Percentiles rank a stretch among this genome's conserved stretches.
These are phyloP conservation scores for Pelodiscus sinensis DNA, from an alignment of 2,113 vertebrate species.

Conservation along the genomic window DNA sequence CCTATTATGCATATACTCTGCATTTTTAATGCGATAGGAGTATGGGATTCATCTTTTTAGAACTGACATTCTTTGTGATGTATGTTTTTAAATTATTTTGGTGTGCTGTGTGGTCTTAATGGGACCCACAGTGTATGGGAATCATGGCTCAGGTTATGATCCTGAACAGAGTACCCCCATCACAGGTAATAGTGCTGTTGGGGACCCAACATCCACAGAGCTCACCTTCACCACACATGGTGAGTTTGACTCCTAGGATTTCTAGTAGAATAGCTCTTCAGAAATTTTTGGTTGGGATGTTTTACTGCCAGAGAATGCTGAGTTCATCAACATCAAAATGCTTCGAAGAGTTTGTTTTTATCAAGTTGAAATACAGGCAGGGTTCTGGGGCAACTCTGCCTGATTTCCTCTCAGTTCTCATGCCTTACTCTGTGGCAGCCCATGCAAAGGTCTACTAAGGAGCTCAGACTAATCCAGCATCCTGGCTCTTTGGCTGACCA, in stretches of 20 bases:
- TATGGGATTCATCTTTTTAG: neutral
- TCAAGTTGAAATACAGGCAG: too few species aligned
- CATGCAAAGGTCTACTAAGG: neutral
- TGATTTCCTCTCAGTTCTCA: neutral
- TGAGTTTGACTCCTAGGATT: neutral
- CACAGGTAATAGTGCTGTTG: neutral
- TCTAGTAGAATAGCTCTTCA: neutral
- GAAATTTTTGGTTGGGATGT: neutral
- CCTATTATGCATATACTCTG: neutral
- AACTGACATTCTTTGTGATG: neutral
- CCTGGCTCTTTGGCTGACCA: neutral
- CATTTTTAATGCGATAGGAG: neutral
- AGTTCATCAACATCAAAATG: too few species aligned
- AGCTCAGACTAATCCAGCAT: neutral
- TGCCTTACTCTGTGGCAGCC: neutral
- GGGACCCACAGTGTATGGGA: neutral
- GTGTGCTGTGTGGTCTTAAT: neutral
- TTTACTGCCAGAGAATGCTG: too few species aligned
- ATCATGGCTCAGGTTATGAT: neutral
- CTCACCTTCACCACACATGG: neutral
- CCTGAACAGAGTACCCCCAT: neutral
- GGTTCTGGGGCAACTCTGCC: too few species aligned
- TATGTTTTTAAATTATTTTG: neutral
- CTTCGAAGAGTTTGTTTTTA: too few species aligned
- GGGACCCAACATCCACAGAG: neutral